Base-by-base conservation (phyloP, 2,888 invertebrate species). In the Cotesia congregata region DNA sequence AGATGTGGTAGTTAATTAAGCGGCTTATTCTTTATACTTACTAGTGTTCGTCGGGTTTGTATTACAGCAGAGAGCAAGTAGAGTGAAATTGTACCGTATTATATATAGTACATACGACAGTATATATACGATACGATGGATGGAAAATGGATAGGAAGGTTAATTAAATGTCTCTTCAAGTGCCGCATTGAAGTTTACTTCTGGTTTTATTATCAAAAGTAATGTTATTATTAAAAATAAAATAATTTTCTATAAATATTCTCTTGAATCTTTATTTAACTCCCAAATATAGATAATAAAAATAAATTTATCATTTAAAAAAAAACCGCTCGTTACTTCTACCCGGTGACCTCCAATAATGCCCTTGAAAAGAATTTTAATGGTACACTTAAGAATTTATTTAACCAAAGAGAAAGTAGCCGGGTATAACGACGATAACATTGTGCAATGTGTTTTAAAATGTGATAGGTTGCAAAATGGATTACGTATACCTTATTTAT, bases 111-210 rank as follows among this genome's bases (percentile, higher is more conserved):
- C 5, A n/a, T 59, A 9, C 62, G 30, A 61, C 6, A 41, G 39
- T 59, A 40, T 50, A 39, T 61, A 62, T 7, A 39, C 15, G 64
- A 64, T 50, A 15, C 15, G 59, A 75, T 67, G 59, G 64, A 71
- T n/a, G 71, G 50, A 65, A 50, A 15, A 65, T 67, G 74, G 73
- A 61, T 62, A 67, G 69, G 71, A 68, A 67, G 74, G 74, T 67
- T 74, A 76, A 76, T 76, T 78, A 72, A 78, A 78, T 67, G 74
- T 67, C 74, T 67, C 74, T 76, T 74, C 30, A 71, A 72, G 60
- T 38, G 59, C 60, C 59, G 76, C 15, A 74, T 70, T 74, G 59
- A 67, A 40, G 40, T 7, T 72, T 50, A 41, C 72, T 20, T 65
- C 69, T 62, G 64, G 62, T 15, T 70, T 76, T 70, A 78, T 73